These are phyloP conservation scores for Mallotus villosus DNA, from an alignment of 2,797 vertebrate genomes.

Conservation along the genomic window DNA sequence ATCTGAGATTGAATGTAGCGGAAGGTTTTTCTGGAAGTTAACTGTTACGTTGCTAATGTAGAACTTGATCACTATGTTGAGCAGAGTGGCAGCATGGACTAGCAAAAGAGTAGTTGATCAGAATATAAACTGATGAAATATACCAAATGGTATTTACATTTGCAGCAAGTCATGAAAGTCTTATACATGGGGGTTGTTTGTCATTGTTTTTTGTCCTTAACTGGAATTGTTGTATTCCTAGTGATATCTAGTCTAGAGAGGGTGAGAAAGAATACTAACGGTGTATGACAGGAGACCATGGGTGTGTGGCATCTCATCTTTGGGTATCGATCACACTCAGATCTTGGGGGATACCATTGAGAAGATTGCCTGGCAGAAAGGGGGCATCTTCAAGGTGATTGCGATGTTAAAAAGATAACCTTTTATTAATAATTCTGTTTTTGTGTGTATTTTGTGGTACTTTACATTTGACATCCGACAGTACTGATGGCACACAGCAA, in stretches of 20 bases:
- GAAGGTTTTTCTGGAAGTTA: too few species aligned
- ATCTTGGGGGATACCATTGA: constrained; percentile 93
- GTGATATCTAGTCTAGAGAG: too few species aligned
- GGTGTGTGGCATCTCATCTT: constrained; percentile 90
- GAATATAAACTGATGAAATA: too few species aligned
- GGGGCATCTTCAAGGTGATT: constrained; percentile 94
- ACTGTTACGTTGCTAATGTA: not conserved
- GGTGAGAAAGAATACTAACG: too few species aligned
- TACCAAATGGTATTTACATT: too few species aligned
- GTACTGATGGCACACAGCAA: not conserved
- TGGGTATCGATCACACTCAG: constrained; percentile 93
- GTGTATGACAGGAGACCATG: constrained; percentile 78
- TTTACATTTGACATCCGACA: not conserved
- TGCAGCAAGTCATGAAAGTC: not conserved
- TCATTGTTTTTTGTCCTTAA: not conserved
- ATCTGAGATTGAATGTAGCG: too few species aligned
- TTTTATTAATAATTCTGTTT: not conserved
- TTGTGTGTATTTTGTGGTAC: not conserved
- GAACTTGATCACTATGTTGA: not conserved
- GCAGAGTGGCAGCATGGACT: too few species aligned
- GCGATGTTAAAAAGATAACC: not conserved
- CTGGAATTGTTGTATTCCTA: not conserved
- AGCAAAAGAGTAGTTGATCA: too few species aligned
- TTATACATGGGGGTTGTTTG: not conserved
- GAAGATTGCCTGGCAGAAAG: constrained; percentile 97